phyloP scores from a whole-genome alignment of 2,888 invertebrate species.

The Mythimna impura region DNA sequence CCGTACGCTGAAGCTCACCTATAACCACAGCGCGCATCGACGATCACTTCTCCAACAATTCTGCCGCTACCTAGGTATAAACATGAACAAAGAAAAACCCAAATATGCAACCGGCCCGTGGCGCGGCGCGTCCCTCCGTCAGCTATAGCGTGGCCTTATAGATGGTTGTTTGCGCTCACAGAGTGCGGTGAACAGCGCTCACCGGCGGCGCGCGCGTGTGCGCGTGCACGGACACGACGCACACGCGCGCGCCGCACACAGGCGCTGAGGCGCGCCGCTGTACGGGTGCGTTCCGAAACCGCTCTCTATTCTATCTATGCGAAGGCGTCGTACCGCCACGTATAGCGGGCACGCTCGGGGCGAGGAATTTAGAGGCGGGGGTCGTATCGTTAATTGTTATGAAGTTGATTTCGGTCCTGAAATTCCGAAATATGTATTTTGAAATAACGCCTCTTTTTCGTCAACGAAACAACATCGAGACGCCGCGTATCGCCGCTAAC shows the following conservation, averaged over 20 bases:
- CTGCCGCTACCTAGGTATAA: slow-evolving; percentile 48
- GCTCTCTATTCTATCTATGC: slow-evolving; percentile 91
- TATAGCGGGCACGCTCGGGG: slow-evolving; percentile 90
- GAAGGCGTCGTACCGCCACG: slow-evolving; percentile 90
- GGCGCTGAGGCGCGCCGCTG: slow-evolving; percentile 66
- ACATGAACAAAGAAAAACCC: slow-evolving; percentile 73
- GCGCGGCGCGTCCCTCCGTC: slow-evolving; percentile 87
- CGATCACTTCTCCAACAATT: slow-evolving; percentile 39
- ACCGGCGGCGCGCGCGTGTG: slow-evolving; percentile 86
- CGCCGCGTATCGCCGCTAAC: slow-evolving; percentile 51
- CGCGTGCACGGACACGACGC: slow-evolving; percentile 76
- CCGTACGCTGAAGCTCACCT: not conserved
- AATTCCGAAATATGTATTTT: slow-evolving; percentile 90
- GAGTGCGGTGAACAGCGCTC: slow-evolving; percentile 91
- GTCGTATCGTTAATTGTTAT: slow-evolving; percentile 91
- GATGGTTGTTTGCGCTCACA: slow-evolving; percentile 91
- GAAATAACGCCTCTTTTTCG: slow-evolving; percentile 89
- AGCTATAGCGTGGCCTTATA: slow-evolving; percentile 91
- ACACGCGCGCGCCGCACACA: slow-evolving; percentile 76
- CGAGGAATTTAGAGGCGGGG: slow-evolving; percentile 91
- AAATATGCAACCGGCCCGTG: slow-evolving; percentile 78
- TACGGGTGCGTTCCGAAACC: slow-evolving; percentile 90
- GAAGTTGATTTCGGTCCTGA: slow-evolving; percentile 91
- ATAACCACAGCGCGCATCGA: not conserved
- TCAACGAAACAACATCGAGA: slow-evolving; percentile 71